phyloP scores from a whole-genome alignment of 2,797 vertebrate genomes.

The Syndactyla subalaris region DNA sequence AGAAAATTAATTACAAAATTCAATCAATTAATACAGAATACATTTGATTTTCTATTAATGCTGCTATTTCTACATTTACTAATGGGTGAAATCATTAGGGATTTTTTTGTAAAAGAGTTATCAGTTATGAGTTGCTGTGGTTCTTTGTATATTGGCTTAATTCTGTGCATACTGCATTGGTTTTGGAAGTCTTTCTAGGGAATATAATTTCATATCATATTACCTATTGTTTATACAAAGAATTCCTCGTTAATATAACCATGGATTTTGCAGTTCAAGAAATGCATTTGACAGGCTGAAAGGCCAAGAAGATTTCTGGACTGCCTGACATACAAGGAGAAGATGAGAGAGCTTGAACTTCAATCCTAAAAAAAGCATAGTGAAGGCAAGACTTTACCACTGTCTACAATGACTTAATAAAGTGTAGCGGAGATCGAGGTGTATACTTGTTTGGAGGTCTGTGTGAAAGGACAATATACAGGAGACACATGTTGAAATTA shows the following conservation, averaged over 20 bases:
- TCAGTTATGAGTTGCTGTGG: background rate
- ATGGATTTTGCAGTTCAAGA: background rate
- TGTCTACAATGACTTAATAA: background rate
- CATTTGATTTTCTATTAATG: background rate
- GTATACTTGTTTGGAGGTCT: background rate
- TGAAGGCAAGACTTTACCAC: background rate
- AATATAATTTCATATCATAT: background rate
- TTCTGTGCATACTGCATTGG: background rate
- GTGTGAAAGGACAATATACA: background rate
- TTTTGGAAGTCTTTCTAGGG: background rate
- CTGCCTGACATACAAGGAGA: background rate
- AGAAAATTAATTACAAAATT: background rate
- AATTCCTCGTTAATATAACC: background rate
- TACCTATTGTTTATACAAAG: background rate
- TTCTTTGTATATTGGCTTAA: background rate
- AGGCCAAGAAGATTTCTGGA: background rate
- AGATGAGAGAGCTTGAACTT: background rate
- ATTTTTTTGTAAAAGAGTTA: background rate
- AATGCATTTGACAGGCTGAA: background rate
- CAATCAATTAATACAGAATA: background rate
- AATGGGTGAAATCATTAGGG: accelerated
- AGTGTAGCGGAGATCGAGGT: background rate
- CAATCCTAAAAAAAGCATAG: background rate
- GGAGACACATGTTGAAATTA: background rate
- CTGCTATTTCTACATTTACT: background rate